Base-by-base conservation (phyloP, 2,888 invertebrate species). In the Leucozona laternaria region DNA sequence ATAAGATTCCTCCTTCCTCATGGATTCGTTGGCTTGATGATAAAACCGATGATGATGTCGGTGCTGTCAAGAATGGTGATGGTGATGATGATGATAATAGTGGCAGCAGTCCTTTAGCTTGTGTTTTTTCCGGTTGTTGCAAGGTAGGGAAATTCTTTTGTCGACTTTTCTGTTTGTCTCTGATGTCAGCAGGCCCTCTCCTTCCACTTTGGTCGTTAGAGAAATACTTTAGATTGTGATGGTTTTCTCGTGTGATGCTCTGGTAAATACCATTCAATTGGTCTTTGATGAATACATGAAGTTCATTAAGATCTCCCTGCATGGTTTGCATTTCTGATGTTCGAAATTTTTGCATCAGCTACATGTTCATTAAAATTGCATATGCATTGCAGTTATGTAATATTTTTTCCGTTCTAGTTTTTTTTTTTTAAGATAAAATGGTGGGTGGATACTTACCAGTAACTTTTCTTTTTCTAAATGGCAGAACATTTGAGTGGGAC, bases 401-500 rank as follows among this genome's bases (percentile, higher is more conserved):
- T 4, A 2, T 31, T 57, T 34, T 31, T 37, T 60, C 28, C 7
- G n/a, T 40, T 43, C 25, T 62, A n/a, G 45, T 53, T 53, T 17
- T 20, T 31, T 31, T 66, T 48, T 64, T 31, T 3, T 11, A 64
- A 64, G 13, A 5, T 3, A 58, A 31, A 13, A 22, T 48, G 10
- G 15, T 17, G 25, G 60, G n/a, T 28, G 28, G 20, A 0, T 5
- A 77, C 80, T 85, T 72, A 82, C 85, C 73, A 64, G 70, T 50
- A 86, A 50, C 62, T 86, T 86, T 64, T 86, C 85, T 64, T 73
- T 81, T 73, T 86, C 85, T 15, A 86, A 64, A 22, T 82, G 78
- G 20, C 78, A 78, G 13, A 86, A 37, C 62, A 81, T 43, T 71
- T 64, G 72, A 75, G 78, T 73, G 70, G 78, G 57, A 53, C 25